These are phyloP conservation scores for Lanistes nyassanus DNA, from an alignment of 1,140 invertebrate species.

Conservation along the genomic window DNA sequence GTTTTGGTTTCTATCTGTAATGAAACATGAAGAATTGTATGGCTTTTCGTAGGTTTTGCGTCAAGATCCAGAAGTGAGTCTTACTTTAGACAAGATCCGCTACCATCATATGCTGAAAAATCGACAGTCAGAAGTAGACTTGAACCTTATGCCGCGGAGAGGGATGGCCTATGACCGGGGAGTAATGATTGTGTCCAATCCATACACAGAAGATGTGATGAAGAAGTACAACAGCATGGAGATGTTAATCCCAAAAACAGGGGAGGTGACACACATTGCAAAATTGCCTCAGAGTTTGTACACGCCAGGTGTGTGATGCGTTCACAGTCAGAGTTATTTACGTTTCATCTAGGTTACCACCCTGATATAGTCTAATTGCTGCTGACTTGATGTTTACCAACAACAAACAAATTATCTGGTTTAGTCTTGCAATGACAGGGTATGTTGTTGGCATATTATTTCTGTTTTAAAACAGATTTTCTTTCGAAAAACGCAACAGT, in stretches of 20 bases:
- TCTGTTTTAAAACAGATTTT: too few relatives aligned
- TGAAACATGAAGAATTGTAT: too few relatives aligned
- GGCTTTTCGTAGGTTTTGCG: slow-evolving; percentile 1
- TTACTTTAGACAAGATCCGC: slow-evolving; percentile 48
- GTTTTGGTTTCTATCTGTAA: too few relatives aligned
- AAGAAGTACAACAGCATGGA: slow-evolving; percentile 64
- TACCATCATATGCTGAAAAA: slow-evolving; percentile 62
- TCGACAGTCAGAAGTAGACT: slow-evolving; percentile 61
- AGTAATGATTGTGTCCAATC: slow-evolving; percentile 64
- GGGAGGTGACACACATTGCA: slow-evolving; percentile 58
- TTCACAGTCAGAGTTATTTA: too few relatives aligned
- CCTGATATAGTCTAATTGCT: too few relatives aligned
- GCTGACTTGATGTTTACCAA: too few relatives aligned
- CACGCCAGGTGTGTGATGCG: slow-evolving; percentile 62
- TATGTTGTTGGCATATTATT: too few relatives aligned
- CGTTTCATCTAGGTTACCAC: too few relatives aligned
- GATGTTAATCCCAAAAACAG: slow-evolving; percentile 55
- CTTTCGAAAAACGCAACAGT: slow-evolving; percentile 1
- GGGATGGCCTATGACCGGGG: slow-evolving; percentile 61
- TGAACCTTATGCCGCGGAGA: slow-evolving; percentile 61
- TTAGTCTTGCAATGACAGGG: too few relatives aligned
- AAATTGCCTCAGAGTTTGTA: slow-evolving; percentile 63
- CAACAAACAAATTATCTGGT: too few relatives aligned
- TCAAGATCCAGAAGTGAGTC: slow-evolving; percentile 15
- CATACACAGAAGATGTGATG: slow-evolving; percentile 59